Evolutionary conservation across 2,113 vertebrate genomes (phyloP).

Genomic region (Mormyrus lacerda): DNA sequence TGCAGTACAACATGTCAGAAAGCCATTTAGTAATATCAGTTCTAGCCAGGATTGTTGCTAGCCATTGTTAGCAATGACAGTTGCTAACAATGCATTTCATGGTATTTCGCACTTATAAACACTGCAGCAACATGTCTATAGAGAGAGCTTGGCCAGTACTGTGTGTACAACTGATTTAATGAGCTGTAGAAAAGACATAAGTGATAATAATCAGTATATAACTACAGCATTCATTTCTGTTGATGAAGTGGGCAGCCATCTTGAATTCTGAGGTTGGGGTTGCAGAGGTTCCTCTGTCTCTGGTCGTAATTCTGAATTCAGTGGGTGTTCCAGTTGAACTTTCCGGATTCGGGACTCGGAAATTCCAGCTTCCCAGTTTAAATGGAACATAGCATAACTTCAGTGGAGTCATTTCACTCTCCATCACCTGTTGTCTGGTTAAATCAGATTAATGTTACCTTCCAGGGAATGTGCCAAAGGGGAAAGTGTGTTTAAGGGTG

Average conservation of each 20-base stretch:
- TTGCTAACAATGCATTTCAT: background rate
- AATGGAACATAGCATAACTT: background rate
- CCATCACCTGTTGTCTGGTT: background rate
- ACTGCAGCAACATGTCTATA: background rate
- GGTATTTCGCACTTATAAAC: background rate
- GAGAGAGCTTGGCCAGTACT: background rate
- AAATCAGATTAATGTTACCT: background rate
- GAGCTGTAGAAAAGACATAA: background rate
- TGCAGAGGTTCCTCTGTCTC: background rate
- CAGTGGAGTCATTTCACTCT: background rate
- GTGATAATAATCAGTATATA: background rate
- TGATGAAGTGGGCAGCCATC: background rate
- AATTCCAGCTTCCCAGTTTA: background rate
- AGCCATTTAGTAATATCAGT: background rate
- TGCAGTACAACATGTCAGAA: background rate
- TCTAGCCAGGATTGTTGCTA: background rate
- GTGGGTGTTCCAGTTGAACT: background rate
- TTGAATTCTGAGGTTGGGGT: background rate
- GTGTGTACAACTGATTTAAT: background rate
- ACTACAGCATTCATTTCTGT: background rate
- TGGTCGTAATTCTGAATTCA: background rate
- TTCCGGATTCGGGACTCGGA: background rate
- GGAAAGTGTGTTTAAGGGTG: background rate
- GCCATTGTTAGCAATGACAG: background rate
- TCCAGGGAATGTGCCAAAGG: background rate